Percentiles rank a stretch among this genome's conserved stretches.
Conservation (phyloP, 2,888 invertebrate species). For the Tiliacea aurago region DNA sequence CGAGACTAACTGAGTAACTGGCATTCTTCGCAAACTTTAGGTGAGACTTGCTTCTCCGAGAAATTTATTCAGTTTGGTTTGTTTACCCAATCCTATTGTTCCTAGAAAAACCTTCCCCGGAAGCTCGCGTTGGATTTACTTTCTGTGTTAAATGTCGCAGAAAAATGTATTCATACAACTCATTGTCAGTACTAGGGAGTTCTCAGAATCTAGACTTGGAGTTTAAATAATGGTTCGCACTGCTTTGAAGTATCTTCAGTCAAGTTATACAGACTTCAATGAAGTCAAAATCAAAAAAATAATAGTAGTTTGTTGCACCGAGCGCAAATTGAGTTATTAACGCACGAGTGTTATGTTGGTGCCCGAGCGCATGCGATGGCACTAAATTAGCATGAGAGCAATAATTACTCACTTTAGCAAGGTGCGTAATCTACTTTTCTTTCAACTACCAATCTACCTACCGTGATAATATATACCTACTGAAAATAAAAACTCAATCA, state of each 20-base stretch:
- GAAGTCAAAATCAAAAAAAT: slow-evolving; percentile 36
- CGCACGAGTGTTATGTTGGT: no score
- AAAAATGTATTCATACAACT: slow-evolving; percentile 63
- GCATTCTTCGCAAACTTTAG: slow-evolving; percentile 86
- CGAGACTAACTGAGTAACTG: slow-evolving; percentile 87
- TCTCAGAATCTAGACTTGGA: slow-evolving; percentile 45
- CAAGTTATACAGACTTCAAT: slow-evolving; percentile 20
- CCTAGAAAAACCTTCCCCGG: slow-evolving; percentile 55
- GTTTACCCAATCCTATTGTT: slow-evolving; percentile 74
- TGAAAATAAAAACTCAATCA: no score
- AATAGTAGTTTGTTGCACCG: no score
- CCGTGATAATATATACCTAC: no score
- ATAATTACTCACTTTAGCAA: no score
- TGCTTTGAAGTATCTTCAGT: slow-evolving; percentile 16
- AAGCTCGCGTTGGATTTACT: slow-evolving; percentile 46
- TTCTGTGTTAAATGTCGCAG: slow-evolving; percentile 59
- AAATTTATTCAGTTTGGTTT: slow-evolving; percentile 83
- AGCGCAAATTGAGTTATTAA: no score
- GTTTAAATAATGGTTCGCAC: slow-evolving; percentile 43
- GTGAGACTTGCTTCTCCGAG: slow-evolving; percentile 78
- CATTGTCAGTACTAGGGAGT: slow-evolving; percentile 51
- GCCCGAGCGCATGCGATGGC: no score
- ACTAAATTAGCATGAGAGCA: no score
- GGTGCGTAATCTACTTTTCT: no score
- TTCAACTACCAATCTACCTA: no score